These are phyloP conservation scores for Amblyornis subalaris DNA, from an alignment of 2,113 vertebrate genomes.

Conservation along the genomic window DNA sequence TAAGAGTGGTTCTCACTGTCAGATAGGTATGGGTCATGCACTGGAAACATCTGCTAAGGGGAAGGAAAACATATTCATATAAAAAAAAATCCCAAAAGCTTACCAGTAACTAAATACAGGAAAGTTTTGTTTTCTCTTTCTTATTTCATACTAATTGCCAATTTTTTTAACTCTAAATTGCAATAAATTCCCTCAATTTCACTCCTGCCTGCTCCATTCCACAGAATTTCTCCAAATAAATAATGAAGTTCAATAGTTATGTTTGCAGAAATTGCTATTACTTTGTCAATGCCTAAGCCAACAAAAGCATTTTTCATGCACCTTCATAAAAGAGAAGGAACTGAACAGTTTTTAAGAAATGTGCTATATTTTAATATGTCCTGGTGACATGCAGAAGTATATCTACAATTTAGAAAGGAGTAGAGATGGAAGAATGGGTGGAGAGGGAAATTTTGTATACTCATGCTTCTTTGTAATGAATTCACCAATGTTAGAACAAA, in stretches of 20 bases:
- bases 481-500: background rate
- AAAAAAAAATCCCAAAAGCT: background rate
- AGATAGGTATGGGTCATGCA: background rate
- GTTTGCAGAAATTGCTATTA: constrained; percentile 20
- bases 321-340: background rate
- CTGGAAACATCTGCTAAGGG: background rate
- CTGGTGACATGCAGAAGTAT: background rate
- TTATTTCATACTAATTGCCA: background rate
- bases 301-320: constrained; percentile 31
- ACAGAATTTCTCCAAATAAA: constrained; percentile 2
- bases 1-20: background rate
- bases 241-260: background rate
- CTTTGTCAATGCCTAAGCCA: constrained; percentile 18
- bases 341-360: constrained; percentile 4
- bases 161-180: background rate
- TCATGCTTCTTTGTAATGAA: background rate
- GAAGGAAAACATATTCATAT: background rate
- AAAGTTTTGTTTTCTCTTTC: background rate
- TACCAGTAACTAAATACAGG: background rate
- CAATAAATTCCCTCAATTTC: background rate
- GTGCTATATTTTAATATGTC: background rate
- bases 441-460: background rate
- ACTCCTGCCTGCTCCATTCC: background rate
- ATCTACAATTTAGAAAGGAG: background rate
- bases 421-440: background rate